These are phyloP conservation scores for Alfaro cultratus DNA, from an alignment of 2,797 vertebrate genomes.

Conservation along the genomic window DNA sequence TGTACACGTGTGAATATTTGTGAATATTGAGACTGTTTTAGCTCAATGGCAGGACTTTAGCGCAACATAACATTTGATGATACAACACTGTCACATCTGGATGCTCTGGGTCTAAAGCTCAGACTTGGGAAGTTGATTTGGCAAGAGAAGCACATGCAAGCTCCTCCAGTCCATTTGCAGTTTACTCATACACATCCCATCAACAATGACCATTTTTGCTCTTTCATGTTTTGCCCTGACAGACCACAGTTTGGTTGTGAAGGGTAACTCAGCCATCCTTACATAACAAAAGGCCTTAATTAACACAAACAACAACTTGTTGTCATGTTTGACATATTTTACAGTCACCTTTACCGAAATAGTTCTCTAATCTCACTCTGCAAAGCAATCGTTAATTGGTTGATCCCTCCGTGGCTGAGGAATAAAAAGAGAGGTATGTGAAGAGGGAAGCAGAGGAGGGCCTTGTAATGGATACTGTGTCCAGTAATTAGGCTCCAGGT, in stretches of 20 bases:
- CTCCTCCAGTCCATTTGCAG: neutral
- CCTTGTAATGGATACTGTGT: slow-evolving; percentile 83
- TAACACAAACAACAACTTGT: slow-evolving; percentile 5
- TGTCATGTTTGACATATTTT: slow-evolving; percentile 46
- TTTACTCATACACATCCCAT: neutral
- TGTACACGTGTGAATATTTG: too few relatives aligned
- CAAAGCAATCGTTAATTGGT: slow-evolving; percentile 78
- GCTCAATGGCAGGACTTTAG: too few relatives aligned
- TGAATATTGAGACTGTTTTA: too few relatives aligned
- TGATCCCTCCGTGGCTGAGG: slow-evolving; percentile 74
- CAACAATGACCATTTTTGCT: neutral
- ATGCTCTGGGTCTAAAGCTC: too few relatives aligned
- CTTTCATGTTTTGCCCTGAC: neutral
- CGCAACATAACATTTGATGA: too few relatives aligned
- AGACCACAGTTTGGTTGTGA: neutral
- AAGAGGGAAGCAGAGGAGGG: slow-evolving; percentile 53
- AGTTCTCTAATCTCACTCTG: slow-evolving; percentile 69
- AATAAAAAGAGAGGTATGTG: slow-evolving; percentile 64
- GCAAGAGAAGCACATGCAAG: neutral
- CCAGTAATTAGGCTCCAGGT: slow-evolving; percentile 84
- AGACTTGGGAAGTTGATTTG: neutral
- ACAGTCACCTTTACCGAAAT: slow-evolving; percentile 45
- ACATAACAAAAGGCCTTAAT: neutral
- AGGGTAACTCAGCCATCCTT: neutral
- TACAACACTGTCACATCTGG: too few relatives aligned